Evolutionary conservation across 2,113 vertebrate genomes (phyloP).

Genomic region (Coracopsis vasa): DNA sequence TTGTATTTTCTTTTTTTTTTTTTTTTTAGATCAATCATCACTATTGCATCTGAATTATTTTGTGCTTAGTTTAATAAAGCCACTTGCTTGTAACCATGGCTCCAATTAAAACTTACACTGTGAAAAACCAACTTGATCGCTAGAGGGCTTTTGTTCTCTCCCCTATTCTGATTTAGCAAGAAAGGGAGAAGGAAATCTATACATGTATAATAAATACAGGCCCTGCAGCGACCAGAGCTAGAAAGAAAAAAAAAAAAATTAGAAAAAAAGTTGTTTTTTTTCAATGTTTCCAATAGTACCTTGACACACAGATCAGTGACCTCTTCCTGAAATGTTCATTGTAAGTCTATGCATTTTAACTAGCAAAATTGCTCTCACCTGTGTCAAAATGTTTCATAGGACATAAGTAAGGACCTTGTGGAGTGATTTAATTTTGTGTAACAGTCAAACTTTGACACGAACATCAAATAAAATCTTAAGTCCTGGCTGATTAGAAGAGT

Average conservation of each 20-base stretch:
- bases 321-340: background rate
- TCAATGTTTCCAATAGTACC: background rate
- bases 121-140: background rate
- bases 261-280: background rate
- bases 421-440: background rate
- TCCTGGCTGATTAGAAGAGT: background rate
- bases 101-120: background rate
- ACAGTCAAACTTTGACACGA: background rate
- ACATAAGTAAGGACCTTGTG: background rate
- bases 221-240: background rate
- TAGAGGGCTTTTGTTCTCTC: background rate
- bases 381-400: background rate
- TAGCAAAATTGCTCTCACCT: background rate
- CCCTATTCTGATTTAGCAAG: background rate
- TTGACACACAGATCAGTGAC: background rate
- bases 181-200: background rate
- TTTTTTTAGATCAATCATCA: background rate
- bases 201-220: background rate
- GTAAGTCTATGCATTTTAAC: background rate
- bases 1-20: background rate
- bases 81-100: background rate
- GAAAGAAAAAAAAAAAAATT: rapidly evolving
- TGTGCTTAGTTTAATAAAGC: background rate
- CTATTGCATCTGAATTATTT: background rate
- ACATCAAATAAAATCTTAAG: background rate